Conservation (phyloP, 2,888 invertebrate genomes). For the Cremastobaeus sp. region DNA sequence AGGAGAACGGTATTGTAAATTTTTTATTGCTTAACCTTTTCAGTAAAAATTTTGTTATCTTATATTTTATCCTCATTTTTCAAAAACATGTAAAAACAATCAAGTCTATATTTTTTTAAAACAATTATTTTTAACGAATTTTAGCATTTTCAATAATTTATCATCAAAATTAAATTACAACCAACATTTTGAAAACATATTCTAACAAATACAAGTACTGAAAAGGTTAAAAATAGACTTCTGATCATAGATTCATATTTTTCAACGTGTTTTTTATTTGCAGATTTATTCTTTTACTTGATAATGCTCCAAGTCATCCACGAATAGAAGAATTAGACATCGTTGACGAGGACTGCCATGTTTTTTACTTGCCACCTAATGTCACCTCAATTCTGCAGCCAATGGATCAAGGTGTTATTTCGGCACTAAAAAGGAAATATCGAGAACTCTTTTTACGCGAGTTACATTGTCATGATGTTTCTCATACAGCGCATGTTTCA, state of each 20-base stretch:
- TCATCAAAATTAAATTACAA: neutral
- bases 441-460: neutral
- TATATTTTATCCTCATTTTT: no score
- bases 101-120: neutral
- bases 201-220: neutral
- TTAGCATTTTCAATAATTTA: neutral
- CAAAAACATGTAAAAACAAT: neutral
- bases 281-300: slow-evolving; percentile 1
- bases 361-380: neutral
- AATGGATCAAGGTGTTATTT: neutral
- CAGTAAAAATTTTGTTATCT: no score
- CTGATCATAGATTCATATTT: no score
- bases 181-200: neutral
- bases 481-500: neutral
- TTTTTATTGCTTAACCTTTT: no score
- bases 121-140: neutral
- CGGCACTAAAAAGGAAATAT: neutral
- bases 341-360: neutral
- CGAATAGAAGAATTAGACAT: neutral
- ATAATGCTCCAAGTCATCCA: neutral
- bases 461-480: neutral
- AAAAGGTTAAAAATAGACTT: no score
- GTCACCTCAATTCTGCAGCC: neutral
- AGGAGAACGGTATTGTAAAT: neutral
- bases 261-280: no score